Base-by-base conservation (phyloP, 2,888 invertebrate species). In the Drosophila greeni region DNA sequence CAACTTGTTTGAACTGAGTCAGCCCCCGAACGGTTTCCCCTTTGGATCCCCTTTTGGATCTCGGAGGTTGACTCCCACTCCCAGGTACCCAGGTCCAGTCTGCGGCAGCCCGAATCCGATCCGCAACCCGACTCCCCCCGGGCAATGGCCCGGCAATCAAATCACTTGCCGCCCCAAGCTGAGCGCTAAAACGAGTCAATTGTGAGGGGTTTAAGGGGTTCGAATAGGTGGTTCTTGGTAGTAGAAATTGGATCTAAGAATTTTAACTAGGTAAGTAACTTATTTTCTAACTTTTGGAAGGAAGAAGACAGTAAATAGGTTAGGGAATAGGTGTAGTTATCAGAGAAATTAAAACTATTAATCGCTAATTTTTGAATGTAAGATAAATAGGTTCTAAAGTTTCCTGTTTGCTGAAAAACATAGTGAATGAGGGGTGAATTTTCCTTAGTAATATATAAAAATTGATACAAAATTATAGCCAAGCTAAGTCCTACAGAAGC, bases 111-210 rank as follows among this genome's bases (percentile, higher is more conserved):
- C 33, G 59, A 51, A 39, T 51, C 47, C 52, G 42, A 61, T 49
- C 62, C 61, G 59, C 68, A 45, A 59, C 70, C 58, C 49, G 58
- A 51, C 69, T 64, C 57, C 65, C 69, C 69, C 57, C 65, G 37
- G 70, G 61, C 76, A 58, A 40, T 57, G 42, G 56, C 47, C 47
- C 65, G 56, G 62, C 70, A 82, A 82, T 82, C 76, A 76, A 76
- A 85, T 84, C 87, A 86, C 86, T 86, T 85, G 85, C 84, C 85
- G 85, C 85, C 83, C 74, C 72, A 73, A 75, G 75, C 75, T 40
- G 64, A 69, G 71, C 62, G 34, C 51, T 51, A 47, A 57, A 40
- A 39, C 66, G 36, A 57, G 36, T 58, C 72, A 60, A 74, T 77
- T 71, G 75, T 68, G 66, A 72, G 59, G 12, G 18, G n/a, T n/a